Evolutionary conservation across 2,888 invertebrate genomes (phyloP).

Genomic region (Mythimna vitellina): DNA sequence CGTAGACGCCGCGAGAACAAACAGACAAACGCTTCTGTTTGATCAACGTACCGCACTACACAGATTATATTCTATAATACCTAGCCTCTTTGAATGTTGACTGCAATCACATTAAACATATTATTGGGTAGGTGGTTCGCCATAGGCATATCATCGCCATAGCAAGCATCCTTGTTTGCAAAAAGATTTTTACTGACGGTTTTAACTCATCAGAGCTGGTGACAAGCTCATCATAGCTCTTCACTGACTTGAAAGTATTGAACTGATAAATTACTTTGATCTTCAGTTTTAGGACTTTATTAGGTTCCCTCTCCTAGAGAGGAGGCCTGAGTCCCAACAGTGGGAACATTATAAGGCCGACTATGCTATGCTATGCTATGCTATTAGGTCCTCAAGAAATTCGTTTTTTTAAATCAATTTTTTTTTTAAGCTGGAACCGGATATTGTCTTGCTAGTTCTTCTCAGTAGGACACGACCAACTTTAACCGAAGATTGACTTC

Average conservation of each 20-base stretch:
- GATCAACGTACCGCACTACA: slow-evolving; percentile 17
- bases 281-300: not conserved
- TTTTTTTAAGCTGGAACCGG: no score
- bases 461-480: no score
- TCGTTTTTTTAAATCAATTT: no score
- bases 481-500: no score
- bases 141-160: not conserved
- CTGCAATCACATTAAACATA: not conserved
- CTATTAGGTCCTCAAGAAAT: no score
- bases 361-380: no score
- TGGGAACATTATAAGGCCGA: no score
- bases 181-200: not conserved
- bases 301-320: no score
- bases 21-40: slow-evolving; percentile 54
- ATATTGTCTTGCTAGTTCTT: no score
- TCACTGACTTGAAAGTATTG: not conserved
- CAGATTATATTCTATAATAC: slow-evolving; percentile 5
- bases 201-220: not conserved
- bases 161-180: not conserved
- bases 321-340: no score
- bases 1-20: slow-evolving; percentile 18
- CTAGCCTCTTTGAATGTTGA: not conserved
- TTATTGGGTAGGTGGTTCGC: not conserved
- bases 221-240: not conserved
- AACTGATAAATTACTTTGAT: not conserved